Base-by-base conservation (phyloP, 2,888 invertebrate species). In the Silvanus unidentatus region DNA sequence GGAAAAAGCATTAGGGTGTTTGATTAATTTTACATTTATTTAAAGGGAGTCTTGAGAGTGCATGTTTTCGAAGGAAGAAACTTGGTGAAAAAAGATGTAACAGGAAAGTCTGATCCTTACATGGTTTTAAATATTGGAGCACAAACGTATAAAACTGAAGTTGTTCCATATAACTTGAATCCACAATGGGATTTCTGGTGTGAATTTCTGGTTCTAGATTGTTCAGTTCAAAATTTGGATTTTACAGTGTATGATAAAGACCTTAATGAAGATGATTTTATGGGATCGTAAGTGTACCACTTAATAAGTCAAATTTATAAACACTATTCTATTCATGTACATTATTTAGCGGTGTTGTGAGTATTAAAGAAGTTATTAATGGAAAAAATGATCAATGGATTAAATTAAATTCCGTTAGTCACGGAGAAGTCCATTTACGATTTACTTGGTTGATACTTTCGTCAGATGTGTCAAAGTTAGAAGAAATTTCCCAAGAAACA, bases 151-250 rank as follows among this genome's bases (percentile, higher is more conserved):
- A 85, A 85, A 70, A 96, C 97, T 0, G 86, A 88, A 68, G 89
- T 88, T 36, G 90, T 97, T 57, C 88, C 93, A 68, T 92, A 91
- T 69, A 86, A 87, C 52, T 80, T 97, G 29, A 88, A 92, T 75
- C 98, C 98, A 6, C 86, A 88, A 57, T 98, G 97, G 96, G 92
- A 97, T 72, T 92, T 79, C 72, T 91, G 89, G 82, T 97, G 95
- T 68, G 35, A 16, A 15, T 66, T 66, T 43, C 53, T 63, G 3
- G 62, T 66, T 53, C 48, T 65, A 47, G 65, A 66, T 48, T 64
- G 63, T n/a, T 42, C 54, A 30, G 59, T 60, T 0, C 65, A 66
- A 45, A 60, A 63, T 43, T 44, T 66, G 14, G 56, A 61, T 47
- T 65, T 64, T 45, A 62, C 62, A 47, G 42, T 66, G 16, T 65